Percentiles rank a stretch among this genome's conserved stretches.
Conservation (phyloP, 2,113 vertebrate genomes). For the Chelonoidis abingdonii region DNA sequence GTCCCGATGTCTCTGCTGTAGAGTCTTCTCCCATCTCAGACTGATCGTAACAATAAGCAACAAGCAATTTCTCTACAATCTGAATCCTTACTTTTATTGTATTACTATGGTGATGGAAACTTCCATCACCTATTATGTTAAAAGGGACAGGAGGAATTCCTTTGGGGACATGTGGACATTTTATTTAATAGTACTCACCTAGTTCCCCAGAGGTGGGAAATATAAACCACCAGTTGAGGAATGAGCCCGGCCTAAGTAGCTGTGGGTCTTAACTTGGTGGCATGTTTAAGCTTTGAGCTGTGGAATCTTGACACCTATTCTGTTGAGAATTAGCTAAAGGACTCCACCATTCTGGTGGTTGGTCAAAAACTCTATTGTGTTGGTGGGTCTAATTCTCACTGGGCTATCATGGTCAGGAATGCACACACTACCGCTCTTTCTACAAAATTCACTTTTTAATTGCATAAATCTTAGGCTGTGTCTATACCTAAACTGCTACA, state of each 20-base stretch:
- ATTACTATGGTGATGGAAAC: not conserved
- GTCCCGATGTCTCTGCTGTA: not conserved
- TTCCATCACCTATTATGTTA: not conserved
- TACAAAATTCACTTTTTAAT: not conserved
- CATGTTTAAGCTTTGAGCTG: not conserved
- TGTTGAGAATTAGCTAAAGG: not conserved
- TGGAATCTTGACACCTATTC: not conserved
- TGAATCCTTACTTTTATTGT: not conserved
- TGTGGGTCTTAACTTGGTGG: accelerated
- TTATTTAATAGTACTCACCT: not conserved
- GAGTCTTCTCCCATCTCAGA: not conserved
- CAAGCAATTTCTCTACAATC: not conserved
- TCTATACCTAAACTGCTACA: not conserved
- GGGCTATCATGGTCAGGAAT: not conserved
- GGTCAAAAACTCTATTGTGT: not conserved
- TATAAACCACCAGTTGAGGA: not conserved
- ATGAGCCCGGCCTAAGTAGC: not conserved
- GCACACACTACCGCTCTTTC: not conserved
- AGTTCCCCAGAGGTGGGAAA: not conserved
- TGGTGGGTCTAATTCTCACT: not conserved
- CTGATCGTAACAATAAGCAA: not conserved
- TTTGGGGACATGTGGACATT: not conserved
- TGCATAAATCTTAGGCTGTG: not conserved
- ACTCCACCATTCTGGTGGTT: not conserved
- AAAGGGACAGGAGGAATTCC: not conserved